These are phyloP conservation scores for Stenoptilia bipunctidactyla DNA, from an alignment of 2,888 invertebrate species.

Conservation along the genomic window DNA sequence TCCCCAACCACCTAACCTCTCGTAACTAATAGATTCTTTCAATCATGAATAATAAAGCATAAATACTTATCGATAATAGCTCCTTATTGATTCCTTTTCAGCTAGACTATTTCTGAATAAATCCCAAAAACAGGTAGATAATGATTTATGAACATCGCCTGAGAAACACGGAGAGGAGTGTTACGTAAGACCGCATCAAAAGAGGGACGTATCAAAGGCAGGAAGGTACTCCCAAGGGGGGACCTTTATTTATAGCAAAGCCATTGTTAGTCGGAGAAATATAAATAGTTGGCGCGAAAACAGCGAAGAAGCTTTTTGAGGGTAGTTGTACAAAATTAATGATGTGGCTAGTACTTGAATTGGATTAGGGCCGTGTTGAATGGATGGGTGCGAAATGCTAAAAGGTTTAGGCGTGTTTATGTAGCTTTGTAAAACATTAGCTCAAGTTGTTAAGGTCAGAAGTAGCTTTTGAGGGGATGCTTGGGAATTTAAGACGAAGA, in stretches of 20 bases:
- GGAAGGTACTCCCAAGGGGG: conserved; percentile 36
- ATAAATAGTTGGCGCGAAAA: conserved; percentile 67
- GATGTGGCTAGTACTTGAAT: conserved; percentile 64
- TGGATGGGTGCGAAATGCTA: conserved; percentile 44
- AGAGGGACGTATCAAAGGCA: conserved; percentile 66
- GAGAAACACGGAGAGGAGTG: conserved; percentile 46
- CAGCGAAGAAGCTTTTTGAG: conserved; percentile 57
- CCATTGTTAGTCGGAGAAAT: conserved; percentile 63
- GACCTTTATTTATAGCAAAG: conserved; percentile 59
- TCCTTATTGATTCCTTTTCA: conserved; percentile 52
- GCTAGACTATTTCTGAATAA: neutral
- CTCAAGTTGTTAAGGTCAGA: neutral
- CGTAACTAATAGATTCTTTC: no score
- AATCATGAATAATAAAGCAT: conserved; percentile 10
- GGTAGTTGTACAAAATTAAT: conserved; percentile 66
- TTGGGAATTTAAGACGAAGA: no score
- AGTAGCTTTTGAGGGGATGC: no score
- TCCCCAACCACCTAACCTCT: no score
- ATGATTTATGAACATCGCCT: conserved; percentile 60
- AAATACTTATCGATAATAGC: conserved; percentile 28
- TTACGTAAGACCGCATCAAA: conserved; percentile 60
- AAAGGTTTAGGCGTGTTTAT: conserved; percentile 54
- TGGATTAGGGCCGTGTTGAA: conserved; percentile 51
- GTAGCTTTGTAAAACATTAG: conserved; percentile 51
- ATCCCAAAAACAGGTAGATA: conserved; percentile 32